Evolutionary conservation across 64 coral and sea anemone species (phyloP).

Genomic region (Actinia equina): DNA sequence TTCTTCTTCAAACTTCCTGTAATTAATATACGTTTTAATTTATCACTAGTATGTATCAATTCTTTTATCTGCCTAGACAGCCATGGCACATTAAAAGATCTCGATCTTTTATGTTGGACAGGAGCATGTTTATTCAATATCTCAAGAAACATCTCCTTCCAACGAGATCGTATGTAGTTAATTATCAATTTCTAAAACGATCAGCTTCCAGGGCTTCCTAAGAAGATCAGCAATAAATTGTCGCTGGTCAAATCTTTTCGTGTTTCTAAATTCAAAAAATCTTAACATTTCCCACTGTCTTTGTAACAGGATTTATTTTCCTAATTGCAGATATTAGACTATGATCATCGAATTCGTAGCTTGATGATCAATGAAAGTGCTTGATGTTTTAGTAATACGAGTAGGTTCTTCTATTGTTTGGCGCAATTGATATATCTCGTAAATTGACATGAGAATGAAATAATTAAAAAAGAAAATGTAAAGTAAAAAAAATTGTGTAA

Average conservation of each 20-base stretch:
- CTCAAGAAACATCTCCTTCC: not conserved
- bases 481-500: too few relatives aligned
- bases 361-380: slow-evolving; percentile 5
- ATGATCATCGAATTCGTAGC: slow-evolving; percentile 30
- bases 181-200: not conserved
- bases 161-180: not conserved
- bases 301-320: not conserved
- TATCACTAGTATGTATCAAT: slow-evolving; percentile 4
- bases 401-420: too few relatives aligned
- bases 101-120: too few relatives aligned
- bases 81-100: slow-evolving; percentile 6
- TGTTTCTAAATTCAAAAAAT: not conserved
- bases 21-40: slow-evolving; percentile 37
- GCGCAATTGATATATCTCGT: too few relatives aligned
- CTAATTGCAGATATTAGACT: slow-evolving; percentile 13
- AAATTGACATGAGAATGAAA: too few relatives aligned
- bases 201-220: not conserved
- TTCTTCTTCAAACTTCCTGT: too few relatives aligned
- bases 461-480: too few relatives aligned
- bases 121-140: too few relatives aligned
- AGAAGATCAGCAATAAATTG: too few relatives aligned
- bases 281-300: not conserved
- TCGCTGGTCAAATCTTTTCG: not conserved
- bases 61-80: not conserved
- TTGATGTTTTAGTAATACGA: not conserved